Base-by-base conservation (phyloP, 2,113 vertebrate genomes). In the Sylvia atricapilla region DNA sequence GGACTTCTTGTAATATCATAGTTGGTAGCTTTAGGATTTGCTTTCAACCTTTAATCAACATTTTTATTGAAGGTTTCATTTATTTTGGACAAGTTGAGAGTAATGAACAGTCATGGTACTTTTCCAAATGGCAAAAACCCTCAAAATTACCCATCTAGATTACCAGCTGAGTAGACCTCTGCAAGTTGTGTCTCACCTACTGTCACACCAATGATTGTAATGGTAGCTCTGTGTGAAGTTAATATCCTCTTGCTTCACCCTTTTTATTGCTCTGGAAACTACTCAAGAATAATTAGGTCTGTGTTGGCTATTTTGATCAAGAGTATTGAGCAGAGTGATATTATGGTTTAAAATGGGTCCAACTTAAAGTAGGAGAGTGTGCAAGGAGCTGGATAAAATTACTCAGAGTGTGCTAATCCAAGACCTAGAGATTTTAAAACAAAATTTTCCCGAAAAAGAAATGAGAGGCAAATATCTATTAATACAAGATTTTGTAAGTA, bases 251-350 rank as follows among this genome's bases (percentile, higher is more conserved):
- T 84, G 12, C 27, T 82, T 94, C 60, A 84, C 47, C 16, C 24
- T 89, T 87, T 66, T 63, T 78, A 59, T 95, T 94, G 56, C 58
- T 81, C 39, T 94, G 56, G 77, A 94, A 93, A 59, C 47, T 33
- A 62, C 47, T 94, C 28, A 84, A 74, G 52, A 89, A 43, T 84
- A 77, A 81, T 94, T 81, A 81, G 9, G 63, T 59, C 33, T 55
- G 24, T 56, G 14, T 72, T 85, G 85, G 18, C 6, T 80, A 31
- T 47, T 95, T 70, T 64, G 37, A 80, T 80, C 6, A 56, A 86
- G 20, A 80, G 3, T 46, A 76, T 15, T 64, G 53, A 64, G 9
- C 19, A 66, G n/a, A 66, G 21, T 31, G 28, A 56, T 75, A 27
- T 23, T 33, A 59, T 8, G 13, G 14, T 76, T 77, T 76, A 41